phyloP scores from a whole-genome alignment of 2,888 invertebrate genomes.

The Drosophila birchii region DNA sequence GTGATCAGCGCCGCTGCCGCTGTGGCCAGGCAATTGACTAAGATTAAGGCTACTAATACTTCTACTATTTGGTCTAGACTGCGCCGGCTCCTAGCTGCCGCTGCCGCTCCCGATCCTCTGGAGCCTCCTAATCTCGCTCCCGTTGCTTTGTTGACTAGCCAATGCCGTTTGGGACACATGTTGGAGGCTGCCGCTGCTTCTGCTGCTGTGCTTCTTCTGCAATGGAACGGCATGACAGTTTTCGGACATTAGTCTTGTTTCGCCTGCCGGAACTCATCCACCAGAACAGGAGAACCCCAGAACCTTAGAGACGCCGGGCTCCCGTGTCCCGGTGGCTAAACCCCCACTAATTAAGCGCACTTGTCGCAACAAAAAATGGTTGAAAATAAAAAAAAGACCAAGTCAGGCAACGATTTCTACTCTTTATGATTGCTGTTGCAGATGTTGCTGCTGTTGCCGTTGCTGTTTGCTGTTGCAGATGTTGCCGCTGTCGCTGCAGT shows the following conservation, averaged over 20 bases:
- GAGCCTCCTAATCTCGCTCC: conserved; percentile 46
- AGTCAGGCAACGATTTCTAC: conserved; percentile 65
- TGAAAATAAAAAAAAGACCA: conserved; percentile 26
- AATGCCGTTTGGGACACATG: conserved; percentile 75
- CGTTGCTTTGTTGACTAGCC: conserved; percentile 75
- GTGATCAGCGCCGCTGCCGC: conserved; percentile 71
- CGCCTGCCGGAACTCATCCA: conserved; percentile 67
- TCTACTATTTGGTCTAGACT: conserved; percentile 85
- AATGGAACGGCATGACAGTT: conserved; percentile 50
- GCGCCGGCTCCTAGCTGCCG: conserved; percentile 38
- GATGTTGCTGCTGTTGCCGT: conserved; percentile 31
- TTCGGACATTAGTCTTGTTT: conserved; percentile 68
- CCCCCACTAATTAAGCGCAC: conserved; percentile 78
- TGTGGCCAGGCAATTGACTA: conserved; percentile 83
- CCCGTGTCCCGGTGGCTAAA: conserved; percentile 23
- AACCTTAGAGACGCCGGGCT: neutral
- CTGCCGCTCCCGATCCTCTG: conserved; percentile 9
- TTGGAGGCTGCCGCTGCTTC: conserved; percentile 48
- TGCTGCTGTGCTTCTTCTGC: conserved; percentile 54
- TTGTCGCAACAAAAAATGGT: conserved; percentile 64
- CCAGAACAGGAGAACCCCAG: conserved; percentile 17
- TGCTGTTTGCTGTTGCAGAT: conserved; percentile 44
- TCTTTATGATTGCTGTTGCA: conserved; percentile 63
- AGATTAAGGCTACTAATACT: conserved; percentile 84
- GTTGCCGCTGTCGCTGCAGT: conserved; percentile 53